phyloP scores from a whole-genome alignment of 2,797 vertebrate genomes.

The Sebastes iracundus region DNA sequence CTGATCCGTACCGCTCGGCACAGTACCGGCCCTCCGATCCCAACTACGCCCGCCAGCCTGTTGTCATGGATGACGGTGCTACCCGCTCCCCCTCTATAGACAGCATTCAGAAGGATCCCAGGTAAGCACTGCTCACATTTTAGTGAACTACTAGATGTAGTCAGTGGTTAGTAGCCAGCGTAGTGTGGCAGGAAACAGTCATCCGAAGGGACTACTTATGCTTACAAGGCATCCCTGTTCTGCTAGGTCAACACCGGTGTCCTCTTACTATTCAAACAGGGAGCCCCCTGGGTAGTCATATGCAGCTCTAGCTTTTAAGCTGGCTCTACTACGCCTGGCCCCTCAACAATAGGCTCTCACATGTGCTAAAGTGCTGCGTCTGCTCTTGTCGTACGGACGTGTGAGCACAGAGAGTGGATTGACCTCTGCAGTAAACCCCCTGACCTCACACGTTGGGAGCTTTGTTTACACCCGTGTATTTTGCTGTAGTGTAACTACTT shows the following conservation, averaged over 20 bases:
- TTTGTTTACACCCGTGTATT: constrained; percentile 59
- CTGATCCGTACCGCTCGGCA: constrained; percentile 88
- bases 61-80: constrained; percentile 86
- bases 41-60: constrained; percentile 81
- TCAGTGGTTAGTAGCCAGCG: constrained; percentile 5
- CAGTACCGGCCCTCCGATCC: constrained; percentile 88
- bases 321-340: constrained; percentile 46
- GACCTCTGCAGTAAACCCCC: constrained; percentile 47
- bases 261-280: constrained; percentile 69
- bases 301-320: constrained; percentile 54
- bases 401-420: constrained; percentile 20
- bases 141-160: neutral
- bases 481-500: constrained; percentile 25
- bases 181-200: constrained; percentile 14
- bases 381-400: constrained; percentile 44
- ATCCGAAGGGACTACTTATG: constrained; percentile 46
- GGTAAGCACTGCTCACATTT: constrained; percentile 77
- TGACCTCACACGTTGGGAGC: constrained; percentile 55
- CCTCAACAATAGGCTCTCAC: constrained; percentile 66
- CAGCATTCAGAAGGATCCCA: constrained; percentile 98
- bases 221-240: constrained; percentile 65
- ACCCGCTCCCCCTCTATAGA: constrained; percentile 95
- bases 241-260: constrained; percentile 71
- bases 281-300: constrained; percentile 52
- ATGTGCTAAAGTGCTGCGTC: constrained; percentile 57